These are phyloP conservation scores for Drosophila cognata DNA, from an alignment of 2,888 invertebrate species.

Conservation along the genomic window DNA sequence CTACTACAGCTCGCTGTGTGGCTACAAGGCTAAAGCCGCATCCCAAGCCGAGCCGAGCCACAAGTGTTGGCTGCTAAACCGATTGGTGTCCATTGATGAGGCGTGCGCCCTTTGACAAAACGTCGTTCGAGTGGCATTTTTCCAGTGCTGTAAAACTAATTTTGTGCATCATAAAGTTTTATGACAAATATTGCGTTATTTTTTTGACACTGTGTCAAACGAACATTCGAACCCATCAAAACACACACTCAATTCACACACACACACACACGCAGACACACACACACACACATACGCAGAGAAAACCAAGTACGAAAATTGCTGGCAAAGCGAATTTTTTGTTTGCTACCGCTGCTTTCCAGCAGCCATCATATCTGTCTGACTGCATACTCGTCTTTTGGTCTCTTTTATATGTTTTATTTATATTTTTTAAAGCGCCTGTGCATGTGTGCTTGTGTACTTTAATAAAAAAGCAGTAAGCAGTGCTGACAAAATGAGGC, in stretches of 20 bases:
- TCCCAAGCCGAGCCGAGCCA: conserved; percentile 24
- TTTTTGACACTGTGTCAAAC: conserved; percentile 71
- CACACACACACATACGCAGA: not conserved
- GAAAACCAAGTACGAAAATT: conserved; percentile 38
- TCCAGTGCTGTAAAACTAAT: conserved; percentile 75
- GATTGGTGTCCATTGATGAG: conserved; percentile 47
- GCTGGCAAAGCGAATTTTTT: conserved; percentile 65
- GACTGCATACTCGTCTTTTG: conserved; percentile 28
- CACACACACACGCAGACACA: not conserved
- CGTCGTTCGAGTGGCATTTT: conserved; percentile 21
- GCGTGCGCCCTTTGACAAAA: conserved; percentile 34
- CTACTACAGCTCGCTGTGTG: not conserved
- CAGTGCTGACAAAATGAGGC: conserved; percentile 35
- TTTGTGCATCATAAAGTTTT: conserved; percentile 77
- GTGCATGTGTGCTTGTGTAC: conserved; percentile 23
- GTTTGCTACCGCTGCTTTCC: conserved; percentile 1
- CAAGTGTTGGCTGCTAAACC: conserved; percentile 54
- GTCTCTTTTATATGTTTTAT: not conserved
- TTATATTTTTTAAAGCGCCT: conserved; percentile 12
- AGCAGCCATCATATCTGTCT: conserved; percentile 7
- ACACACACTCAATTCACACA: conserved; percentile 7
- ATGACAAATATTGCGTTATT: conserved; percentile 73
- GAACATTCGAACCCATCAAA: conserved; percentile 34
- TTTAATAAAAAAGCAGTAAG: conserved; percentile 62
- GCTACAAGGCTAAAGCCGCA: conserved; percentile 14